Percentiles rank a stretch among this genome's conserved stretches.
Conservation (phyloP, 2,797 vertebrate genomes). For the Anguilla obscura region DNA sequence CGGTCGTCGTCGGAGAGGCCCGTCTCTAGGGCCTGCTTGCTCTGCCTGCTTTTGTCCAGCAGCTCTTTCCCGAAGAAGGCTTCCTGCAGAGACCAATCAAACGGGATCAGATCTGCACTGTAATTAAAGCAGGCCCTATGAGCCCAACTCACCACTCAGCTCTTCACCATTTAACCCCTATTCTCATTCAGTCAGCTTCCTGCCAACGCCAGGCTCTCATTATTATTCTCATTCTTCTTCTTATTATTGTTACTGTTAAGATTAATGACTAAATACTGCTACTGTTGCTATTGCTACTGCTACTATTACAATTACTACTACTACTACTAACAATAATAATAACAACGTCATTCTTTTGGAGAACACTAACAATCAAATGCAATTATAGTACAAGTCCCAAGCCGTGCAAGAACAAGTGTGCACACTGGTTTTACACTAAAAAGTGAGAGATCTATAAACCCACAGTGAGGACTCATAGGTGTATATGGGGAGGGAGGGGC, state of each 20-base stretch:
- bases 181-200: too few species aligned
- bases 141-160: not conserved
- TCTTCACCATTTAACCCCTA: not conserved
- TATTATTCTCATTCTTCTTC: not conserved
- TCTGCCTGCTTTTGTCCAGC: constrained; percentile 93
- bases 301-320: too few species aligned
- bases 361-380: too few species aligned
- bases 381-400: not conserved
- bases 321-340: too few species aligned
- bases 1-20: constrained; percentile 82
- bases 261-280: too few species aligned
- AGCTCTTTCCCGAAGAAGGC: constrained; percentile 98
- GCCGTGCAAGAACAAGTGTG: not conserved
- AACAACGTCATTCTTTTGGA: not conserved
- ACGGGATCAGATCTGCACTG: not conserved
- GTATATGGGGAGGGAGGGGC: not conserved
- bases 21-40: constrained; percentile 76
- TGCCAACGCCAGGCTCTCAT: too few species aligned
- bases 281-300: too few species aligned
- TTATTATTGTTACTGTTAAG: too few species aligned
- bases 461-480: not conserved
- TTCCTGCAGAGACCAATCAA: constrained; percentile 74
- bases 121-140: not conserved
- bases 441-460: not conserved
- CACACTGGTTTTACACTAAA: not conserved